These are phyloP conservation scores for Anser cygnoides DNA, from an alignment of 2,113 vertebrate genomes.

Conservation along the genomic window DNA sequence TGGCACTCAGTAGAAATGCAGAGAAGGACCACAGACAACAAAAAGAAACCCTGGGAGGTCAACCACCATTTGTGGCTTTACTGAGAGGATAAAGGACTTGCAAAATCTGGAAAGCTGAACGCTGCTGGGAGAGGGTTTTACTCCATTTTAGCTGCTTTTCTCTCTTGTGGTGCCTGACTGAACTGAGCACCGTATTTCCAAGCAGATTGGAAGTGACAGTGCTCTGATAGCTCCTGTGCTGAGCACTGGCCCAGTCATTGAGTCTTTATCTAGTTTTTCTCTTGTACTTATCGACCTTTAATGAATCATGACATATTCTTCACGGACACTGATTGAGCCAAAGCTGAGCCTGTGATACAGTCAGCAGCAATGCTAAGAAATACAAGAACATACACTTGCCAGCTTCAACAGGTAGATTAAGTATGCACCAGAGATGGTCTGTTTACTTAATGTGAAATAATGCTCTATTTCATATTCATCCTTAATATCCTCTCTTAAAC, in stretches of 20 bases:
- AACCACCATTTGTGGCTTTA: background rate
- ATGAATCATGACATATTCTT: conserved; percentile 29
- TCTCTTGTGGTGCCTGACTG: background rate
- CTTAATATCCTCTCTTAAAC: background rate
- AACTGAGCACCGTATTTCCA: background rate
- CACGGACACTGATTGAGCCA: conserved; percentile 14
- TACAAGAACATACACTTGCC: background rate
- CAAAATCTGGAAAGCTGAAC: background rate
- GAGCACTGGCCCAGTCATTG: background rate
- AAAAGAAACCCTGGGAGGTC: background rate
- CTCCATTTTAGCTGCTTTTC: background rate
- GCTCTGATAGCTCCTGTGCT: background rate
- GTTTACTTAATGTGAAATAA: background rate
- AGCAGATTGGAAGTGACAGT: background rate
- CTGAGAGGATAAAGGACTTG: background rate
- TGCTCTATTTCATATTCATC: conserved; percentile 24
- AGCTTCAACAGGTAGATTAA: conserved; percentile 43
- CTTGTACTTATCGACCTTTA: conserved; percentile 26
- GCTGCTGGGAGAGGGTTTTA: background rate
- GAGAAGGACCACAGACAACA: background rate
- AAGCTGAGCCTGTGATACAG: background rate
- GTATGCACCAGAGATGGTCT: background rate
- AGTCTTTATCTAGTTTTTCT: background rate
- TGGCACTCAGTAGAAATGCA: background rate
- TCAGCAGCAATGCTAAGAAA: conserved; percentile 14